Evolutionary conservation across 2,797 vertebrate species (phyloP).

Genomic region (Sphaeramia orbicularis): DNA sequence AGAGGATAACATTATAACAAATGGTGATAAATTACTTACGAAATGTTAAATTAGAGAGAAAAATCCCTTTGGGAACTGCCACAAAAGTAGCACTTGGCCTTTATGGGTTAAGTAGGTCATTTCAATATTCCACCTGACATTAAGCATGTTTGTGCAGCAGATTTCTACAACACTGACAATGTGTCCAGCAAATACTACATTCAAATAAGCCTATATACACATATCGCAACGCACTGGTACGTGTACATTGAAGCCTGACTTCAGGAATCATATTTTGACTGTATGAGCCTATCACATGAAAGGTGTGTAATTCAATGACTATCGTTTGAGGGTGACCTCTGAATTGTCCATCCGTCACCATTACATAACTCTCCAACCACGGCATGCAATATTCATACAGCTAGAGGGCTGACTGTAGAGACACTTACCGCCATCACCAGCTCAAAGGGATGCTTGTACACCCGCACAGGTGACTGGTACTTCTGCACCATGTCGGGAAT

Average conservation of each 20-base stretch:
- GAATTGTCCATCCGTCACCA: constrained; percentile 14
- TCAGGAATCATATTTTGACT: constrained; percentile 4
- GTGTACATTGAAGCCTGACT: not conserved
- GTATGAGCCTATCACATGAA: constrained; percentile 5
- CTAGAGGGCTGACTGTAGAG: not conserved
- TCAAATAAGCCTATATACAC: not conserved
- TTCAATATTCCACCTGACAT: not conserved
- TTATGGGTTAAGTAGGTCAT: not conserved
- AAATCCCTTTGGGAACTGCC: too few relatives aligned
- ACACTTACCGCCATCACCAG: constrained; percentile 98
- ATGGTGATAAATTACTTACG: too few relatives aligned
- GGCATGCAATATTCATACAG: constrained; percentile 48
- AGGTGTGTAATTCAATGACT: constrained; percentile 30
- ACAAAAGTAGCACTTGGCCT: too few relatives aligned
- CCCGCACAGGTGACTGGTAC: constrained; percentile 96
- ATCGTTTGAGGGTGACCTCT: constrained; percentile 36
- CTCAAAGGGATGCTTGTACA: constrained; percentile 98
- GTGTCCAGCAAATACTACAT: not conserved
- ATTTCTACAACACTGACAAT: constrained; percentile 1
- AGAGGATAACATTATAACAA: too few relatives aligned
- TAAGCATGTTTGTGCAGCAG: not conserved
- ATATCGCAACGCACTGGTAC: not conserved
- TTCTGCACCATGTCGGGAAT: constrained; percentile 94
- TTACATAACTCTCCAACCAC: constrained; percentile 53
- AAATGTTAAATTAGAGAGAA: too few relatives aligned